These are phyloP conservation scores for Schrankia costaestrigalis DNA, from an alignment of 2,888 invertebrate genomes.

Conservation along the genomic window DNA sequence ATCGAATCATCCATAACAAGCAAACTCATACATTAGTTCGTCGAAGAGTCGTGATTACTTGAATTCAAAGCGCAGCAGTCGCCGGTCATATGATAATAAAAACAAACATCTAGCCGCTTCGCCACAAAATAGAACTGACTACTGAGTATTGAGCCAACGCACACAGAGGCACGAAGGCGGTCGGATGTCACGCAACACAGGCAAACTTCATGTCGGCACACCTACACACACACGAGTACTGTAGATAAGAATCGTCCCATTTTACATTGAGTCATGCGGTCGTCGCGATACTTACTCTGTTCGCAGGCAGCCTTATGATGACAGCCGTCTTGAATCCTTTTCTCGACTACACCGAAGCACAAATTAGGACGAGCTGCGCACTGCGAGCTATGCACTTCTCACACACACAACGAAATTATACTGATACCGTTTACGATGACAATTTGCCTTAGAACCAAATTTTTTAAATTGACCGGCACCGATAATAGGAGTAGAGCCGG, in stretches of 20 bases:
- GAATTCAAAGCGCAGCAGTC: conserved; percentile 48
- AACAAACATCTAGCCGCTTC: conserved; percentile 76
- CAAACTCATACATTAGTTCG: conserved; percentile 6
- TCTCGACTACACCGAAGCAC: conserved; percentile 57
- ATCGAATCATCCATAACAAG: too few species aligned
- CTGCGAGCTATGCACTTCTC: conserved; percentile 66
- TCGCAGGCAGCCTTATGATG: conserved; percentile 79
- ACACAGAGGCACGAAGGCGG: conserved; percentile 50
- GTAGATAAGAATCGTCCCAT: conserved; percentile 79
- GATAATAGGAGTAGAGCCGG: conserved; percentile 46
- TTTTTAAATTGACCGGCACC: conserved; percentile 49
- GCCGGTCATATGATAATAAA: conserved; percentile 78
- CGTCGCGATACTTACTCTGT: conserved; percentile 73
- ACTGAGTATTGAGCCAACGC: conserved; percentile 79
- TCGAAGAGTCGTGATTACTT: conserved; percentile 14
- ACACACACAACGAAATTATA: conserved; percentile 42
- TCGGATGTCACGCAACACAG: conserved; percentile 71
- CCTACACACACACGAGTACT: conserved; percentile 54
- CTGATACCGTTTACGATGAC: conserved; percentile 34
- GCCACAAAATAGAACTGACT: conserved; percentile 77
- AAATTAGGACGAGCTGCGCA: conserved; percentile 59
- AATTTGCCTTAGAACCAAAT: conserved; percentile 40
- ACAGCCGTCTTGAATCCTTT: conserved; percentile 76
- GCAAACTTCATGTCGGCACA: conserved; percentile 43
- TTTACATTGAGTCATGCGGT: conserved; percentile 76